Base-by-base conservation (phyloP, 2,797 vertebrate species). In the Tamandua tetradactyla region DNA sequence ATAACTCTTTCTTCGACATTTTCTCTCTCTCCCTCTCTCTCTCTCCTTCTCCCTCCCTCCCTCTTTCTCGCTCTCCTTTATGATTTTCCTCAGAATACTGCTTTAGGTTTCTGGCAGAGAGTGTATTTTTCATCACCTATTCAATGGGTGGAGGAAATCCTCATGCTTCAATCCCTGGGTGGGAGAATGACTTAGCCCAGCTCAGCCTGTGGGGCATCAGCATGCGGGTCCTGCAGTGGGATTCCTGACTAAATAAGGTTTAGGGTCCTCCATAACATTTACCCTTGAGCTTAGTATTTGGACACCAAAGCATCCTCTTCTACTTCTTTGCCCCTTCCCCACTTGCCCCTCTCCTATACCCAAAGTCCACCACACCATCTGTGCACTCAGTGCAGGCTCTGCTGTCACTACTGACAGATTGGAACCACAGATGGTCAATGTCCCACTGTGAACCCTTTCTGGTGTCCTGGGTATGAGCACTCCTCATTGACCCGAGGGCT, bases 1-100 rank as follows among this genome's bases (percentile, higher is more conserved):
- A 10, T 30, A 9, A 23, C 5, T 7, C n/a, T 25, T 32, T 23
- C 37, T 12, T 12, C 0, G 17, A 2, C n/a, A 22, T 7, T 23
- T 22, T n/a, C n/a, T 10, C 10, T n/a, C 10, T 37, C 17, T 37
- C n/a, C 25, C 4, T 35, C 9, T 35, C 7, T n/a, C 22, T 57
- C n/a, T 4, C 17, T 18, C 47, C 37, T 27, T 32, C 44, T n/a
- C n/a, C n/a, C n/a, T n/a, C 44, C 18, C 20, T 17, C 47, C 47
- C 44, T 23, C 8, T n/a, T 40, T 76, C 25, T 52, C 2, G 49
- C 47, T 68, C 18, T 10, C 47, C n/a, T n/a, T n/a, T n/a, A n/a
- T n/a, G n/a, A 40, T 64, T 91, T 87, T 75, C 40, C 44, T 32
- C 11, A 13, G 72, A 76, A 42, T 27, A 44, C 22, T 35, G 59